A percentile compares a stretch with the other conserved stretches of the same genome.
phyloP scores from a whole-genome alignment of 2,888 invertebrate species.

The Eupithecia inturbata region DNA sequence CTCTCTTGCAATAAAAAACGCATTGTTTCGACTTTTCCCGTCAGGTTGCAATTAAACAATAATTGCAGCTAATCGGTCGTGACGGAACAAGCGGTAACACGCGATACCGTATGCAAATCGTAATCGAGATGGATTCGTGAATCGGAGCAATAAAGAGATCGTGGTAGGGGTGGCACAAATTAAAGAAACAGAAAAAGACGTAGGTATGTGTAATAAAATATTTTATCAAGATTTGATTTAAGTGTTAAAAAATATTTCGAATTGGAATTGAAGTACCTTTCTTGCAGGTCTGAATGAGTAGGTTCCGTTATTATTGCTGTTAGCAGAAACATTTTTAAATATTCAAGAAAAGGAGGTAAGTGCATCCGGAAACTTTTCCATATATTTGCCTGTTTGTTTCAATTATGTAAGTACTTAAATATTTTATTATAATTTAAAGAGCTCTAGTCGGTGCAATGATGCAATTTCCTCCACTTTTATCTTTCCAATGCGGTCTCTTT shows the following conservation, averaged over 20 bases:
- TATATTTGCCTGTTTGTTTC: not conserved
- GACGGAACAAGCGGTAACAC: slow-evolving; percentile 61
- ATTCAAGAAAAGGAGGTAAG: too few species aligned
- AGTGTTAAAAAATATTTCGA: not conserved
- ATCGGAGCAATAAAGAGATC: slow-evolving; percentile 40
- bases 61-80: slow-evolving; percentile 72
- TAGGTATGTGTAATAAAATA: not conserved
- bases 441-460: too few species aligned
- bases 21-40: slow-evolving; percentile 68
- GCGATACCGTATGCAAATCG: slow-evolving; percentile 60
- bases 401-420: too few species aligned
- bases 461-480: too few species aligned
- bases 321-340: too few species aligned
- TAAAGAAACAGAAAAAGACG: not conserved
- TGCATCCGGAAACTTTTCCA: too few species aligned
- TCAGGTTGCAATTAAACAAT: slow-evolving; percentile 62
- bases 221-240: not conserved
- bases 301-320: too few species aligned
- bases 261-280: not conserved
- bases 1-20: slow-evolving; percentile 50
- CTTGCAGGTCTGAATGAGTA: not conserved
- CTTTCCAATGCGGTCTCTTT: too few species aligned
- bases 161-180: slow-evolving; percentile 33
- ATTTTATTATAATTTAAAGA: too few species aligned
- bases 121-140: slow-evolving; percentile 51